Evolutionary conservation across 92 coral and sea anemone species (phyloP).

Genomic region (Isaurus tuberculatus): DNA sequence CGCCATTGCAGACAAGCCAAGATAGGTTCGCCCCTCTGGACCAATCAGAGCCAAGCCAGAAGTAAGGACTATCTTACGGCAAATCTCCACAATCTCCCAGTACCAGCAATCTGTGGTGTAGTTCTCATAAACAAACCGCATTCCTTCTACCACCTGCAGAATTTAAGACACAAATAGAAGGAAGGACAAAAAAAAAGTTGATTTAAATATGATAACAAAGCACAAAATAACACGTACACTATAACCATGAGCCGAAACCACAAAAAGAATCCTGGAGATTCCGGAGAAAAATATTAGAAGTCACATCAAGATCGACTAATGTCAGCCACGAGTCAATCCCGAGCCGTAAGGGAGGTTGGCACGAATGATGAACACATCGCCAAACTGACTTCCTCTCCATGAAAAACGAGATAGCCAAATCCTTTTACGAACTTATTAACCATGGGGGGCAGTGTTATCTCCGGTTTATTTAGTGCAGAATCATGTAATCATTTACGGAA

Average conservation of each 20-base stretch:
- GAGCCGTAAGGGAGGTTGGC: no score
- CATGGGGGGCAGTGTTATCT: no score
- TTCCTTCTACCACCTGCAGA: constrained; percentile 68
- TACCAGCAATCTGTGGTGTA: constrained; percentile 76
- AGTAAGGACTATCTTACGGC: constrained; percentile 73
- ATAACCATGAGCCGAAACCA: neutral
- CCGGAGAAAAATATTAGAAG: no score
- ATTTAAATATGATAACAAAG: neutral
- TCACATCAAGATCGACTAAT: no score
- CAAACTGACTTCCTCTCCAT: no score
- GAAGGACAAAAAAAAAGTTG: neutral
- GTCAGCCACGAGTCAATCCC: no score
- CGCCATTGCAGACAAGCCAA: constrained; percentile 82
- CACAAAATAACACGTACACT: neutral
- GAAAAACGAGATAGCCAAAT: no score
- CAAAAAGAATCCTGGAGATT: no score
- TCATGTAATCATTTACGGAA: no score
- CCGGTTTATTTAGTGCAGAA: no score
- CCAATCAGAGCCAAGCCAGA: constrained; percentile 79
- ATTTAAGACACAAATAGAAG: neutral
- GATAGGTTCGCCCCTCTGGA: constrained; percentile 77
- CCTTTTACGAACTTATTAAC: no score
- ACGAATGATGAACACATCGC: no score
- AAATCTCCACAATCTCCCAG: constrained; percentile 81
- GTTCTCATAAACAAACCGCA: constrained; percentile 83